Percentiles rank a stretch among this genome's conserved stretches.
These are phyloP conservation scores for Oncopodura yosiiana DNA, from an alignment of 1,140 invertebrate genomes.

Conservation along the genomic window DNA sequence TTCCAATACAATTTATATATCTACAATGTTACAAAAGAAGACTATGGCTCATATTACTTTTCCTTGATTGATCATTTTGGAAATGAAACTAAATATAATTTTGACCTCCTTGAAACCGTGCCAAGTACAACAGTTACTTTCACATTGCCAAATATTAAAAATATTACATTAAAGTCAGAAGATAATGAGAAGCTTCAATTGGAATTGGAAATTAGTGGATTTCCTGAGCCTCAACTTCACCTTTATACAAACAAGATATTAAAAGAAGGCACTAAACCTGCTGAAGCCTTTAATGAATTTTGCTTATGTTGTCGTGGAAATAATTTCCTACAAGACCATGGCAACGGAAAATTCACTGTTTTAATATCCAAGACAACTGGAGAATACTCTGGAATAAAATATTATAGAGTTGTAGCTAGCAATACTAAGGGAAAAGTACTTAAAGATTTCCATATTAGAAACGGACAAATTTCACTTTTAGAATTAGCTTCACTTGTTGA, in stretches of 20 bases:
- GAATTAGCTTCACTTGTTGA: not conserved
- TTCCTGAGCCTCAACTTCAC: conserved; percentile 15
- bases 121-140: conserved; percentile 6
- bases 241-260: conserved; percentile 13
- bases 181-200: not conserved
- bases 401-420: conserved; percentile 18
- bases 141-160: not conserved
- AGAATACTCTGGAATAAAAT: too few relatives aligned
- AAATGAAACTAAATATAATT: conserved; percentile 2
- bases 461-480: conserved; percentile 11
- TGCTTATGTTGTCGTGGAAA: too few relatives aligned
- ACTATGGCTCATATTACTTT: conserved; percentile 14
- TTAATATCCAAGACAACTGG: too few relatives aligned
- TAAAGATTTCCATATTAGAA: too few relatives aligned
- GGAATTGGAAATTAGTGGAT: conserved; percentile 13
- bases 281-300: too few relatives aligned
- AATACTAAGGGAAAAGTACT: conserved; percentile 16
- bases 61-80: not conserved
- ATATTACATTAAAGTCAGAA: not conserved
- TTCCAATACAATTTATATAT: not conserved
- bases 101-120: not conserved
- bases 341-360: conserved; percentile 20
- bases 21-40: conserved; percentile 5
- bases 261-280: too few relatives aligned
- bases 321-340: too few relatives aligned